Base-by-base conservation (phyloP, 2,797 vertebrate genomes). In the Gallinago nigripennis region DNA sequence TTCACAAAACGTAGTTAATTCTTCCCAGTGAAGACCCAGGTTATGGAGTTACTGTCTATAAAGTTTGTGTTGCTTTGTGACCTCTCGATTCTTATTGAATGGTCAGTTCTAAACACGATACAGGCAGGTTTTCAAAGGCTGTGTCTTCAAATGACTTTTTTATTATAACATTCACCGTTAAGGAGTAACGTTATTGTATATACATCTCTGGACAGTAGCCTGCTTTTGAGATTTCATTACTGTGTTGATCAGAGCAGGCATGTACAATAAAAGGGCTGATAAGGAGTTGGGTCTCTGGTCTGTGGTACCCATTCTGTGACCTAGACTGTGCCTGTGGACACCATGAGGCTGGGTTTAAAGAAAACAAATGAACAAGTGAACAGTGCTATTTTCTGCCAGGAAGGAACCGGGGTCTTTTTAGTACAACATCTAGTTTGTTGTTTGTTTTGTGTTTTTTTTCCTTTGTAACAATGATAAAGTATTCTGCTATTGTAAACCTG, bases 301-400 rank as follows among this genome's bases (percentile, higher is more conserved):
- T 75, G 16, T 25, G 43, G 11, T 61, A 43, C 12, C n/a, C 46
- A 3, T 43, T 72, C 30, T 30, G 11, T 71, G 53, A 33, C 25
- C 9, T 65, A 0, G 1, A 0, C 37, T 46, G 5, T 77, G 58
- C 30, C 31, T 48, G 9, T 35, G 70, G 12, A 25, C 37, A 12
- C 50, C 30, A 48, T 23, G 11, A 87, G 37, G 53, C 24, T 4
- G 4, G 8, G 1, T 41, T 73, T 80, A 66, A 79, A 86, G 35
- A 17, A 72, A 50, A 24, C 8, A 48, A 85, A 35, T 19, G 45
- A 41, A 45, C 8, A 35, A 45, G 43, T 27, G 37, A 65, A 46
- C 35, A 21, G 1, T 41, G 18, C 4, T 61, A 0, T 88, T 61
- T 65, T 82, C 33, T 69, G 11, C 8, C 41, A 51, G 46, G 27